These are phyloP conservation scores for Bemisia tabaci DNA, from an alignment of 1,140 invertebrate genomes.

Conservation along the genomic window DNA sequence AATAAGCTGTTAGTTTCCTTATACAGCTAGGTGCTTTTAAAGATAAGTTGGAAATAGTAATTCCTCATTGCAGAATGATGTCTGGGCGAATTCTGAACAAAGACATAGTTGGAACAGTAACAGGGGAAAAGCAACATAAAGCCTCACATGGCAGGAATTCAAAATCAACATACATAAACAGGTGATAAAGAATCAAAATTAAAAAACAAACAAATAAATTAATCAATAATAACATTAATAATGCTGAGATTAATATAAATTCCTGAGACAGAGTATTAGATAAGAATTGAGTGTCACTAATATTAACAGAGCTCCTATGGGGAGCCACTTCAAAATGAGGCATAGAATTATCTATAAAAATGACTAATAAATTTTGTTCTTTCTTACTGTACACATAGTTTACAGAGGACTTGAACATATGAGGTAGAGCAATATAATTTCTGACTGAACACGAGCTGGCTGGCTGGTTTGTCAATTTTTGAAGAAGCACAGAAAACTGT, in stretches of 20 bases:
- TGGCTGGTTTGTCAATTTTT: background rate
- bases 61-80: too few relatives aligned
- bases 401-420: background rate
- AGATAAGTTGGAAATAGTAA: too few relatives aligned
- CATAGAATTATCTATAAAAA: background rate
- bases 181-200: background rate
- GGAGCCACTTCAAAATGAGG: background rate
- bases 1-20: too few relatives aligned
- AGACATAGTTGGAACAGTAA: too few relatives aligned
- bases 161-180: background rate
- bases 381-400: background rate
- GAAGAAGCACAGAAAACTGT: background rate
- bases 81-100: too few relatives aligned
- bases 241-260: background rate
- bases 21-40: too few relatives aligned
- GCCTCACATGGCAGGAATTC: too few relatives aligned
- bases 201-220: conserved; percentile 1
- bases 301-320: background rate
- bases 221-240: background rate
- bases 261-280: conserved; percentile 2
- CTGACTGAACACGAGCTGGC: background rate
- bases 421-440: background rate
- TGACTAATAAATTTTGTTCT: background rate
- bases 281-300: background rate
- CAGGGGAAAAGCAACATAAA: too few relatives aligned